phyloP scores from a whole-genome alignment of 2,797 vertebrate genomes.

The Pseudochirops cupreus region DNA sequence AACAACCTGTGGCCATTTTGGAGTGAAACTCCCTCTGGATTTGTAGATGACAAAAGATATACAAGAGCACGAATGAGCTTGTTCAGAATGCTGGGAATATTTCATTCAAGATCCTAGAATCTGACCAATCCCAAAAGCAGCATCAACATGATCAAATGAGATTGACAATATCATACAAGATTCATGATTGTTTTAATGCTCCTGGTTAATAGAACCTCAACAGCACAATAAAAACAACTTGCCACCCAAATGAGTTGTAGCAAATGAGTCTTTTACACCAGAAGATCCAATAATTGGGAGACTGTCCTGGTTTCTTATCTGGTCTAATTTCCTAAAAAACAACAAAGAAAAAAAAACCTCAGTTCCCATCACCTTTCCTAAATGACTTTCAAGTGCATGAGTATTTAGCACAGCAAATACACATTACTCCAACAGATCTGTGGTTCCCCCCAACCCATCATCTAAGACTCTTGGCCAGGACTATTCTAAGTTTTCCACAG shows the following conservation, averaged over 20 bases:
- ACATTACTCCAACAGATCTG: background rate
- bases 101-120: background rate
- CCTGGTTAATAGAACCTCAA: background rate
- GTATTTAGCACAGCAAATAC: background rate
- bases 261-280: background rate
- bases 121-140: background rate
- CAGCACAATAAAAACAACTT: background rate
- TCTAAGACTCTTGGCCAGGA: background rate
- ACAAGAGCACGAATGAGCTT: background rate
- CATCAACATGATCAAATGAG: conserved; percentile 18
- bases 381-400: conserved; percentile 15
- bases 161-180: background rate
- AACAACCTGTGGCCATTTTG: conserved; percentile 46
- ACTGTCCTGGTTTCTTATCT: background rate
- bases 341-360: conserved; percentile 1
- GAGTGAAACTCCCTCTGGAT: conserved; percentile 72
- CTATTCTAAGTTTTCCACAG: background rate
- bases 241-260: background rate
- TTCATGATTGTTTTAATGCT: background rate
- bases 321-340: background rate
- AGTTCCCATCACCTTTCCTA: conserved; percentile 14
- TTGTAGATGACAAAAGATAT: background rate
- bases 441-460: background rate
- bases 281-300: background rate
- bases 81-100: background rate